Base-by-base conservation (phyloP, 2,113 vertebrate genomes). In the Xenotilapia leptura region DNA sequence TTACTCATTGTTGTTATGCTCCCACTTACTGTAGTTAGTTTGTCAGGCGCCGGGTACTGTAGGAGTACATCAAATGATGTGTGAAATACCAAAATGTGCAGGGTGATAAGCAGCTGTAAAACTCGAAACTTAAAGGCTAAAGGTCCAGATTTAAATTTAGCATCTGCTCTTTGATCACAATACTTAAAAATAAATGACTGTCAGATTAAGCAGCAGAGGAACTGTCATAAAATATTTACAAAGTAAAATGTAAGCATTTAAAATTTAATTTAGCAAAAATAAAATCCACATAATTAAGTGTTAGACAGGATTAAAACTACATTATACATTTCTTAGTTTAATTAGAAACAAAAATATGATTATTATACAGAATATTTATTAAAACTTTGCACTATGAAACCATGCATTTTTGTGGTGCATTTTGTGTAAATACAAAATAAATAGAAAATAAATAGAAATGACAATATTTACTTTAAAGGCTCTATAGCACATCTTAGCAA, bases 1-100 rank as follows among this genome's bases (percentile, higher is more conserved):
- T 94, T 93, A 88, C 21, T 92, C 90, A 93, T 84, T 83, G 75
- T 83, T 87, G 79, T 84, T 79, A 49, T 55, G 87, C 92, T 91
- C 89, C 85, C 91, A 93, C 92, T 81, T 86, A 28, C 28, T 62
- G 40, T 14, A 47, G 62, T 65, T 60, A 31, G 75, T 77, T 58
- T 45, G 23, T 80, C 55, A 45, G 79, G 49, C 55, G 81, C 26
- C 33, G 5, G 79, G 82, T 65, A 87, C 68, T 90, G 92, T 92
- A 87, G 92, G 91, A 88, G 91, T 53, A 73, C 42, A 84, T 91
- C 80, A 90, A 87, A 83, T 75, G 53, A 75, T 79, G 58, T 73
- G 81, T 84, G 81, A 84, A 58, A 70, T 56, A 17, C 55, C 17
- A 42, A 79, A 81, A 38, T 49, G 65, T 58, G 47, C 49, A 21